Base-by-base conservation (phyloP, 2,113 vertebrate genomes). In the Nannobrachium achirus region DNA sequence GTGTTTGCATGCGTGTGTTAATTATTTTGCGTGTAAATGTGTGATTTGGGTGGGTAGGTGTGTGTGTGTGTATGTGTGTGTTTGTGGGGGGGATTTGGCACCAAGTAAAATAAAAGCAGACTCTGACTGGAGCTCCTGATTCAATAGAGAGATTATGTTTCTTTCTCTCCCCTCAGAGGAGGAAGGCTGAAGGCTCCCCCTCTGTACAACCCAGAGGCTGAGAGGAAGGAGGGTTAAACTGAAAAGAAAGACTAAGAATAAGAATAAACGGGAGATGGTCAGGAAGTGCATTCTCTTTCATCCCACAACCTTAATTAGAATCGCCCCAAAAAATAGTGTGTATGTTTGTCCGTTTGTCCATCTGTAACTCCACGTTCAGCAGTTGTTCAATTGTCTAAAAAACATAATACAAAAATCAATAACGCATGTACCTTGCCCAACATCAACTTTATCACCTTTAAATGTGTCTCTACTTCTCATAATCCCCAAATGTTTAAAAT, bases 91-190 rank as follows among this genome's bases (percentile, higher is more conserved):
- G 49, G 25, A 14, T 78, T 78, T 72, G 59, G 82, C 80, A 82
- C 16, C 57, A 55, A 48, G 40, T 58, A 68, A 67, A 80, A 73
- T 71, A 33, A 76, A 73, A 76, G 84, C 65, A 63, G 65, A 33
- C 76, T 52, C 80, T 56, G 60, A 88, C 73, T 71, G 80, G 71
- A 86, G 66, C 75, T 82, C 80, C 80, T 83, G 66, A 48, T 77
- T 88, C 82, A 89, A 89, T 89, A 63, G 83, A 85, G 39, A 85
- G 88, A 91, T 91, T 89, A 91, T 76, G 85, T 91, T 91, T 84
- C 83, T 81, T 40, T 53, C 20, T 63, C 25, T 60, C 39, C 15
- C 6, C 25, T 33, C 1, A 33, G 25, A 33, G 25, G 6, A 33
- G 25, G n/a, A n/a, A n/a, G n/a, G n/a, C n/a, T 33, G 6, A 33